A percentile compares a stretch with the other conserved stretches of the same genome.
Conservation (phyloP, 2,888 invertebrate species). For the Trissoscelio sp. region DNA sequence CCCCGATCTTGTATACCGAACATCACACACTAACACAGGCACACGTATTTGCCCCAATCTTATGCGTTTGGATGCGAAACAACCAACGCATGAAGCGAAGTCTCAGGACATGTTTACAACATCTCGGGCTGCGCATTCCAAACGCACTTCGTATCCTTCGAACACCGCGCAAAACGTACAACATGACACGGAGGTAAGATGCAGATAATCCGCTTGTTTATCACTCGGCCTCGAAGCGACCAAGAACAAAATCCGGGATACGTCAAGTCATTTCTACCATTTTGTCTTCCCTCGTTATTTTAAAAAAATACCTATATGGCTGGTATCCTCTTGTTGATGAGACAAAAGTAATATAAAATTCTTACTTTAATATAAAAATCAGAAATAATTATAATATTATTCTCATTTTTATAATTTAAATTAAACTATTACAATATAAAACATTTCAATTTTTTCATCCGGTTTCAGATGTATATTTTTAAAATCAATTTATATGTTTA, state of each 20-base stretch:
- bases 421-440: too few relatives aligned
- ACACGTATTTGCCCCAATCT: conserved; percentile 63
- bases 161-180: conserved; percentile 55
- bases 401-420: too few relatives aligned
- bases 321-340: conserved; percentile 20
- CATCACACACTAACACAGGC: conserved; percentile 42
- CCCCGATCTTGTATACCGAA: conserved; percentile 55
- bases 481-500: too few relatives aligned
- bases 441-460: too few relatives aligned
- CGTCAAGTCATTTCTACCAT: conserved; percentile 46
- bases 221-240: conserved; percentile 70
- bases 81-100: conserved; percentile 56
- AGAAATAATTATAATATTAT: too few relatives aligned
- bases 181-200: conserved; percentile 68
- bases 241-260: conserved; percentile 65
- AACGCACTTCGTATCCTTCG: conserved; percentile 64
- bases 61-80: conserved; percentile 58
- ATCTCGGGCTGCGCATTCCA: conserved; percentile 68
- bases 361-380: too few relatives aligned
- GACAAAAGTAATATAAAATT: conserved; percentile 24
- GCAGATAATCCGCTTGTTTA: conserved; percentile 80
- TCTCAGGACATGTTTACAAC: conserved; percentile 69
- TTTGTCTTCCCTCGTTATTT: conserved; percentile 37
- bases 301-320: conserved; percentile 45
- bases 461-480: too few relatives aligned